phyloP scores from a whole-genome alignment of 1,140 invertebrate species.

The Elymnias hypermnestra region DNA sequence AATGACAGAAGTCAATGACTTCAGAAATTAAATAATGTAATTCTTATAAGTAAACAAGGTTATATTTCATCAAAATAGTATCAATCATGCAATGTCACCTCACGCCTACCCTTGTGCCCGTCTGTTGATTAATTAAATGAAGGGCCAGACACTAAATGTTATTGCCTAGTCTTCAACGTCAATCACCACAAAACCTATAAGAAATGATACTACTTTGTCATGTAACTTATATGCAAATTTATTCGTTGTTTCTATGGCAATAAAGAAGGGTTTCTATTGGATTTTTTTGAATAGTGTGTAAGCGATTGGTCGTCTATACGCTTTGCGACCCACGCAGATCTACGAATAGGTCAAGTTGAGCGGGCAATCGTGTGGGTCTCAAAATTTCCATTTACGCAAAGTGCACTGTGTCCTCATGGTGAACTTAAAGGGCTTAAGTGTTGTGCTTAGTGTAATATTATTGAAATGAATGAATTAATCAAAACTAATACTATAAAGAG shows the following conservation, averaged over 20 bases:
- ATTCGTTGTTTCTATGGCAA: background rate
- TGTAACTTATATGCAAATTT: background rate
- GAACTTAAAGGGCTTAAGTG: conserved; percentile 4
- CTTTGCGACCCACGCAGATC: conserved; percentile 26
- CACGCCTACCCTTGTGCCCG: conserved; percentile 11
- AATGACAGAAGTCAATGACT: too few species aligned
- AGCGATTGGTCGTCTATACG: conserved; percentile 13
- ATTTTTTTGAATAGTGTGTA: conserved; percentile 3
- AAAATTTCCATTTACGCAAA: conserved; percentile 41
- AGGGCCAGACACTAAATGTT: conserved; percentile 12
- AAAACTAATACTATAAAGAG: too few species aligned
- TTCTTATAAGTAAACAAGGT: background rate
- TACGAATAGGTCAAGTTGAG: conserved; percentile 45
- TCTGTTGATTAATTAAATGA: background rate
- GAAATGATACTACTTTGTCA: background rate
- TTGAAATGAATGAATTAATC: background rate
- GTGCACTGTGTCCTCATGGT: conserved; percentile 15
- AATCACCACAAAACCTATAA: conserved; percentile 9
- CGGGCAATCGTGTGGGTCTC: conserved; percentile 19
- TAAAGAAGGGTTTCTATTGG: background rate
- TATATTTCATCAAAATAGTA: background rate
- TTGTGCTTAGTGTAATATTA: background rate
- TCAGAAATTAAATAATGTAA: too few species aligned
- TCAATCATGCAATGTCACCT: conserved; percentile 12
- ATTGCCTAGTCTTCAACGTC: conserved; percentile 15